Evolutionary conservation across 2,113 vertebrate genomes (phyloP), one percentile per base, ranked within the genome.

Genomic region (Heterotis niloticus): DNA sequence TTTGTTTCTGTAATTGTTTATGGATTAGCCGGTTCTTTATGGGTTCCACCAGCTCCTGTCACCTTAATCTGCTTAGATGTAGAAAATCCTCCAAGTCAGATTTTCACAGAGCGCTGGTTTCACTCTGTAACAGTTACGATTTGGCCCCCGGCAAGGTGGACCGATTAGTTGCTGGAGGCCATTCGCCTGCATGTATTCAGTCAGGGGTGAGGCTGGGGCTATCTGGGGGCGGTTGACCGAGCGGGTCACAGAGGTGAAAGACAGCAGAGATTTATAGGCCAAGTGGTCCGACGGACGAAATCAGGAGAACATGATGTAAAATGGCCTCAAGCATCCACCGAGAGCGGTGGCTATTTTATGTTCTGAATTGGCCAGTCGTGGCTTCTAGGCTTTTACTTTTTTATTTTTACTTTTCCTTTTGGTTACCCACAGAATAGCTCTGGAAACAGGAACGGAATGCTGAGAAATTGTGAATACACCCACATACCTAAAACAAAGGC

Each of bases 111-210:
- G 87, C 85, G 87, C 87, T 84, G 87, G 90, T 90, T 91, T 92
- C 90, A 92, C 89, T 91, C 92, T 90, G 93, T 93, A 92, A 92
- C 93, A 90, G 93, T 93, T 93, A 92, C 93, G 82, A 88, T 90
- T 89, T 87, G 87, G 88, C 84, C 70, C 82, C 34, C 82, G 51
- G 75, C 83, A 84, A 78, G 86, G 88, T 88, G 85, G 87, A 83
- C 89, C 90, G 90, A 91, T 92, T 88, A 89, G 81, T 83, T 57
- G 85, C 81, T 69, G 79, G 81, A 86, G 88, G 85, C 88, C 85
- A 89, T 83, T 85, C 88, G 89, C 76, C 82, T 82, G 82, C 82
- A 85, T 86, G 87, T 88, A 78, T 85, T n/a, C 23, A 26, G 54
- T 23, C 16, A 20, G 69, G 18, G 71, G 54, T 16, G 52, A 20